These are phyloP conservation scores for Luscinia luscinia DNA, from an alignment of 2,797 vertebrate genomes.

Conservation along the genomic window DNA sequence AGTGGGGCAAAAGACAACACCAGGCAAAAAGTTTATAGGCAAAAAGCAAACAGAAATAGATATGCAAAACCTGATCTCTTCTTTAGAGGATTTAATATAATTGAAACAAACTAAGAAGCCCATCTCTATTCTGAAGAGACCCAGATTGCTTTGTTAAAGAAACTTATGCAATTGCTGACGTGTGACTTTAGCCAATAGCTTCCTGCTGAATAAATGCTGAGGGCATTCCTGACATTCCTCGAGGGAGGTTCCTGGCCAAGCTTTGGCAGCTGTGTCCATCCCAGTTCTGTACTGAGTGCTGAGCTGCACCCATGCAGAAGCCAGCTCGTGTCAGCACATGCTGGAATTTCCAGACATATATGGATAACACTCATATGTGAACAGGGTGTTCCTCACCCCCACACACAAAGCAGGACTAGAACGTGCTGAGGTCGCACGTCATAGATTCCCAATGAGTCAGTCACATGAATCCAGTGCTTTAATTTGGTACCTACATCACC, in stretches of 20 bases:
- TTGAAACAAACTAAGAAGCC: not conserved
- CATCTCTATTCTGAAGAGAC: not conserved
- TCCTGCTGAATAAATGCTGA: slow-evolving; percentile 18
- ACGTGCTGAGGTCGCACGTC: not conserved
- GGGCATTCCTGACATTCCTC: slow-evolving; percentile 62
- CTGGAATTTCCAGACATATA: slow-evolving; percentile 19
- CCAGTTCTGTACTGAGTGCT: not conserved
- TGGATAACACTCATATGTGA: not conserved
- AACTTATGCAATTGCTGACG: not conserved
- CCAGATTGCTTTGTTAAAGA: not conserved
- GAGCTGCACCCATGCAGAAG: not conserved
- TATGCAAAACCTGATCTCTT: not conserved
- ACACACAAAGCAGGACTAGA: not conserved
- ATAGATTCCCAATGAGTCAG: not conserved
- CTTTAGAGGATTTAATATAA: not conserved
- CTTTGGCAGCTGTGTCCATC: not conserved
- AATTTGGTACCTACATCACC: not conserved
- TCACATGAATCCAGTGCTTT: not conserved
- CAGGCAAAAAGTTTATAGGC: not conserved
- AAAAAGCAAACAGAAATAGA: not conserved
- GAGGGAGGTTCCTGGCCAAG: not conserved
- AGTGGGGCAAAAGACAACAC: not conserved
- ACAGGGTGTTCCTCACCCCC: not conserved
- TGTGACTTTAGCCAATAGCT: not conserved
- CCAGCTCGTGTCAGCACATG: accelerated